Conservation (phyloP, 1,140 invertebrate species). For the Hirudo medicinalis region DNA sequence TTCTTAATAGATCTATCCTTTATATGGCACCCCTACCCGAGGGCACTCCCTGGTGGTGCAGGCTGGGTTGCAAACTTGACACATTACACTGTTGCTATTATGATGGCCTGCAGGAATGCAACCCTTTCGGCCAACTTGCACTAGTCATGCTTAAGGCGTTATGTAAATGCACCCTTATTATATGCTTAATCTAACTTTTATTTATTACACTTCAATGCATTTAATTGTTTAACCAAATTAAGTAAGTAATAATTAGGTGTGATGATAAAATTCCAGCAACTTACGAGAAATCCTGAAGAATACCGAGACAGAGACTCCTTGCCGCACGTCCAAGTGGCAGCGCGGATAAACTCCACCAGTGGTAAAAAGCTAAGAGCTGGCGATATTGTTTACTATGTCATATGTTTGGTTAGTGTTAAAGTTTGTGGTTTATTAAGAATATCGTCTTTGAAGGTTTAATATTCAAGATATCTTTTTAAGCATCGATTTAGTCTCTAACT, state of each 20-base stretch:
- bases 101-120: too few species aligned
- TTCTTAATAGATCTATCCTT: too few species aligned
- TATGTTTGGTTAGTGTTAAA: conserved; percentile 57
- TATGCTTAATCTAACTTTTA: neutral
- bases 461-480: too few species aligned
- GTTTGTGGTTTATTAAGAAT: neutral
- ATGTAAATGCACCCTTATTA: neutral
- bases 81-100: too few species aligned
- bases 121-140: too few species aligned
- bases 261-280: conserved; percentile 46
- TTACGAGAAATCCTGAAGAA: conserved; percentile 85
- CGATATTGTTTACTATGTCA: conserved; percentile 86
- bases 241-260: too few species aligned
- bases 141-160: too few species aligned
- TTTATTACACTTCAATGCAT: neutral
- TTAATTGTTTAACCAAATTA: neutral
- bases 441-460: too few species aligned
- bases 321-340: conserved; percentile 82
- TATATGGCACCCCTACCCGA: too few species aligned
- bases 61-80: too few species aligned
- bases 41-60: too few species aligned
- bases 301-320: conserved; percentile 72
- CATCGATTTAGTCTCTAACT: too few species aligned
- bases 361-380: conserved; percentile 69
- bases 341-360: conserved; percentile 59